phyloP scores from a whole-genome alignment of 2,113 vertebrate genomes.

The Bothrops jararaca region DNA sequence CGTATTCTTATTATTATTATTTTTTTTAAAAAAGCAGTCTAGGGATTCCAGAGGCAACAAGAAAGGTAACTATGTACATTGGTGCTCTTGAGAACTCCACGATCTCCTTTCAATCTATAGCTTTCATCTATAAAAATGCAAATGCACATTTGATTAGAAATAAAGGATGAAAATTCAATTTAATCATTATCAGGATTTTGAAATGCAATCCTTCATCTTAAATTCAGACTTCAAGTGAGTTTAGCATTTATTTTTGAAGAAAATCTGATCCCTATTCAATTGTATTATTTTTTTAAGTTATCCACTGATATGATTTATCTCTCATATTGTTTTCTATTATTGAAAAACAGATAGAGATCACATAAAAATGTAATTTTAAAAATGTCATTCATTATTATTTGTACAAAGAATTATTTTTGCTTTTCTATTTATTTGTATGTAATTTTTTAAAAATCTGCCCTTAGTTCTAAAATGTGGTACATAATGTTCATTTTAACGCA shows the following conservation, averaged over 20 bases:
- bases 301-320: background rate
- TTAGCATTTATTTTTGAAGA: background rate
- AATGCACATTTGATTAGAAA: background rate
- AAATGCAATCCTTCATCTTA: background rate
- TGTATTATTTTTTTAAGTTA: background rate
- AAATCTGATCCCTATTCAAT: background rate
- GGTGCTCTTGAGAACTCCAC: background rate
- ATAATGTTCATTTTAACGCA: background rate
- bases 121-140: background rate
- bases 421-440: background rate
- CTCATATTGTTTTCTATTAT: background rate
- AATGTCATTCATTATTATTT: background rate
- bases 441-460: background rate
- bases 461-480: background rate
- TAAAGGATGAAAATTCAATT: background rate
- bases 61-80: background rate
- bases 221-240: background rate
- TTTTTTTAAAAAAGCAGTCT: background rate
- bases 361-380: background rate
- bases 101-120: background rate
- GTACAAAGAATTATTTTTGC: background rate
- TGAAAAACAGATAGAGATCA: background rate
- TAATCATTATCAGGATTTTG: background rate
- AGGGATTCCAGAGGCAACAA: background rate
- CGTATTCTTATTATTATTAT: background rate